Base-by-base conservation (phyloP, 2,888 invertebrate genomes). In the Megastigmus dorsalis region DNA sequence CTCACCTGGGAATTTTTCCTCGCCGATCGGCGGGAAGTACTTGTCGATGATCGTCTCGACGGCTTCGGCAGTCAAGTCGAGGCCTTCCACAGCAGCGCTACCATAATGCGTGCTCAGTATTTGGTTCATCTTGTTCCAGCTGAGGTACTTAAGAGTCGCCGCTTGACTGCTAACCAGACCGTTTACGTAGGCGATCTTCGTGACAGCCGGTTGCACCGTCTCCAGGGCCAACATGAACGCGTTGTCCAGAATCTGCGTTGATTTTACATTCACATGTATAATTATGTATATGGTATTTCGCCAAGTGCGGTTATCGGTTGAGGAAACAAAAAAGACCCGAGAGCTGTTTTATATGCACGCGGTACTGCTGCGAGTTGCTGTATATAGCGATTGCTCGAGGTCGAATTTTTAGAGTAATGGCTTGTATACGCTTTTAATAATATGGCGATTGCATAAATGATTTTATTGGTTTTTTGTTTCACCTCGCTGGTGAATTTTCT, bases 11-110 rank as follows among this genome's bases (percentile, higher is more conserved):
- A 62, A 28, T 15, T 77, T 10, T 52, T 84, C 84, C 18, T 81
- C 78, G 48, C 48, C 74, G 85, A 89, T 80, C 86, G 90, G 89
- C 23, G 93, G 95, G 79, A 95, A 90, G 85, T 94, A 94, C 83
- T 92, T 93, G 87, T 95, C 94, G 9, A 95, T 88, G 77, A 94
- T 89, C 74, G 92, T 91, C 89, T 95, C 94, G 20, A 94, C 93
- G 74, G 92, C 88, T 1, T 90, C 89, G 18, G 93, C 92, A 54
- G 94, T 93, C 2, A 89, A 90, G 84, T 94, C 94, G 20, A 95
- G 90, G 66, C 93, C 90, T 79, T 90, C 89, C 20, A 94, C 89
- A 0, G 93, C 93, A 82, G 91, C 91, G 83, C 90, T 91, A 2
- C 94, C 94, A 82, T 92, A 92, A 57, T 92, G 91, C 3, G 93